Evolutionary conservation across 1,140 invertebrate genomes (phyloP).

Genomic region (Drosophila triauraria): DNA sequence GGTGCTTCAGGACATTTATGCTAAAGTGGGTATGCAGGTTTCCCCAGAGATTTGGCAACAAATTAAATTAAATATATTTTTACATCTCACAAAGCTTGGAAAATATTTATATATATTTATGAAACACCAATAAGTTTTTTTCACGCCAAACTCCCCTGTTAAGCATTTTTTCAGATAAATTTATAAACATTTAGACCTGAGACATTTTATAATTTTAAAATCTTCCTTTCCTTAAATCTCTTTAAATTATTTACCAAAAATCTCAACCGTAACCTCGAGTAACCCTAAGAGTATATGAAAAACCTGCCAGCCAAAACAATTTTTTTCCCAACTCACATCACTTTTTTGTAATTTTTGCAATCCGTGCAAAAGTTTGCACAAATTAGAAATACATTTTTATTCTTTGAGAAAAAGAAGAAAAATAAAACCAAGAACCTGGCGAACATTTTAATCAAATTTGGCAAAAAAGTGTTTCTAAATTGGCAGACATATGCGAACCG

Average conservation of each 20-base stretch:
- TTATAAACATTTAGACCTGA: neutral
- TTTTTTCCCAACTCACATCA: neutral
- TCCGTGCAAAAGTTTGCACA: constrained; percentile 53
- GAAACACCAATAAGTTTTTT: too few relatives aligned
- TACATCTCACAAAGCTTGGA: neutral
- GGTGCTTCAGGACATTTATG: constrained; percentile 23
- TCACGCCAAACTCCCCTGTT: too few relatives aligned
- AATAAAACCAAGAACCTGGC: constrained; percentile 15
- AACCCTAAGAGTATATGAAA: constrained; percentile 13
- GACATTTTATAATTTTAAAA: neutral
- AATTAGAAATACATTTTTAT: constrained; percentile 59
- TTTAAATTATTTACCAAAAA: neutral
- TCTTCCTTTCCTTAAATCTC: neutral
- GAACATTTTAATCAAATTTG: constrained; percentile 81
- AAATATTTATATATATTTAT: too few relatives aligned
- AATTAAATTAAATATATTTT: neutral
- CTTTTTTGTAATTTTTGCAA: constrained; percentile 6
- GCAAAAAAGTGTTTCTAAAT: constrained; percentile 77
- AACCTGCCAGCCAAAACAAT: neutral
- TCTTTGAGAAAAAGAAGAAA: constrained; percentile 17
- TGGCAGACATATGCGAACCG: constrained; percentile 64
- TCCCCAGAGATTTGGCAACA: neutral
- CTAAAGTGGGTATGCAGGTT: constrained; percentile 9
- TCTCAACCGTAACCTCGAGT: neutral
- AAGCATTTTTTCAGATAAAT: too few relatives aligned